Evolutionary conservation across 2,888 invertebrate genomes (phyloP), one percentile per base, ranked within the genome.

Genomic region (Sabatieria punctata): DNA sequence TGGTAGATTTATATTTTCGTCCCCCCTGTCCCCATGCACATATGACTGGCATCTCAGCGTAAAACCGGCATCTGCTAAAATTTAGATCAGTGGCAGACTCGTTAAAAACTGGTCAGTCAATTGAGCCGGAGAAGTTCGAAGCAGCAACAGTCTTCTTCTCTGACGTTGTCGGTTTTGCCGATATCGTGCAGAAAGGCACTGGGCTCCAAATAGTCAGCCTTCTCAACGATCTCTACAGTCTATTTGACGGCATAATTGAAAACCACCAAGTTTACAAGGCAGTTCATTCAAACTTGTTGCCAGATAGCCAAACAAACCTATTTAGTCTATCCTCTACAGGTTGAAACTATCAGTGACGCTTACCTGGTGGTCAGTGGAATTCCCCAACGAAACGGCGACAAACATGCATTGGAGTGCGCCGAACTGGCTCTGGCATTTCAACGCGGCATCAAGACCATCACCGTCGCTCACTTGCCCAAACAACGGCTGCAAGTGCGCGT

Each of bases 231-330:
- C 52, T 61, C 24, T 61, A 61, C 54, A 56, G 59, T 2, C 51
- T 55, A 2, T 55, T 63, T 44, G 62, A 62, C 49, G 55, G 52
- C 8, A 57, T 60, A 38, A 62, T 62, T 39, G 60, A 54, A 6
- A 53, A 54, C 33, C 55, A 59, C 47, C 60, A 62, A 45, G 57
- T 55, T 24, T 62, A 62, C 52, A 62, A 62, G 51, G 58, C n/a
- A n/a, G n/a, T n/a, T n/a, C n/a, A n/a, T n/a, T n/a, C n/a, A n/a
- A n/a, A n/a, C n/a, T n/a, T n/a, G n/a, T n/a, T n/a, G n/a, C n/a
- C n/a, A n/a, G n/a, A n/a, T n/a, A n/a, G n/a, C n/a, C n/a, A n/a
- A n/a, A n/a, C n/a, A n/a, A n/a, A n/a, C n/a, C n/a, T n/a, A n/a
- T n/a, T n/a, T n/a, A n/a, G n/a, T n/a, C n/a, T n/a, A n/a, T n/a